Conservation (phyloP, 2,113 vertebrate genomes). For the Psittacus erithacus region DNA sequence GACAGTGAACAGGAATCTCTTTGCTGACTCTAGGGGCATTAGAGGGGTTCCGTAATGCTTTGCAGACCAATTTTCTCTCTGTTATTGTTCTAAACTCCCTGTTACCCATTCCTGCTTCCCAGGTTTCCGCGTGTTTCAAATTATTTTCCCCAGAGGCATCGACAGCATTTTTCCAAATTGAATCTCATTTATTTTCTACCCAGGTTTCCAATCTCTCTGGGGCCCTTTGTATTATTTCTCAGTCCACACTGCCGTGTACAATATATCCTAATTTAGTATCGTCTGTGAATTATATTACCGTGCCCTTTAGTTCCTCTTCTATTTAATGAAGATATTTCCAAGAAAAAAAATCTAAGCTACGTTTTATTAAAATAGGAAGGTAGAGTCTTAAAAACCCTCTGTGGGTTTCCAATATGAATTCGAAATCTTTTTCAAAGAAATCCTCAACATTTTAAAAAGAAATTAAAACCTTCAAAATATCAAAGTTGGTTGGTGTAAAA, state of each 20-base stretch:
- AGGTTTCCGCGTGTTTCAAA: slow-evolving; percentile 64
- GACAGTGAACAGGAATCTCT: background rate
- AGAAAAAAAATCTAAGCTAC: slow-evolving; percentile 33
- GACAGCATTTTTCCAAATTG: slow-evolving; percentile 69
- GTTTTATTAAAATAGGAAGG: slow-evolving; percentile 53
- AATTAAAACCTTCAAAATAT: slow-evolving; percentile 33
- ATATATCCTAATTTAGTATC: slow-evolving; percentile 68
- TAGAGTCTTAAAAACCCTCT: slow-evolving; percentile 43
- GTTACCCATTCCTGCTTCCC: slow-evolving; percentile 58
- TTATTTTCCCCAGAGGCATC: slow-evolving; percentile 71
- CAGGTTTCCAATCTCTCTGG: slow-evolving; percentile 67
- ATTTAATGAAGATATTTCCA: slow-evolving; percentile 70
- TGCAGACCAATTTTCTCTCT: slow-evolving; percentile 57
- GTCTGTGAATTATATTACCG: slow-evolving; percentile 66
- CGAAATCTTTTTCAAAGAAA: slow-evolving; percentile 34
- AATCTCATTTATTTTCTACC: slow-evolving; percentile 74
- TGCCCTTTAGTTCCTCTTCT: slow-evolving; percentile 65
- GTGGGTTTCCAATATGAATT: background rate
- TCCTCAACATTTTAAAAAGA: background rate
- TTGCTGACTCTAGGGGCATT: background rate
- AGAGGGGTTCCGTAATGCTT: slow-evolving; percentile 30
- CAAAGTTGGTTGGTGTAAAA: background rate
- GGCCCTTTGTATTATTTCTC: slow-evolving; percentile 67
- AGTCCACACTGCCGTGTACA: slow-evolving; percentile 37
- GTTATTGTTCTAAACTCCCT: slow-evolving; percentile 62